Percentiles rank a stretch among this genome's conserved stretches.
Conservation (phyloP, 1,140 invertebrate species). For the Drosophila paulistorum region DNA sequence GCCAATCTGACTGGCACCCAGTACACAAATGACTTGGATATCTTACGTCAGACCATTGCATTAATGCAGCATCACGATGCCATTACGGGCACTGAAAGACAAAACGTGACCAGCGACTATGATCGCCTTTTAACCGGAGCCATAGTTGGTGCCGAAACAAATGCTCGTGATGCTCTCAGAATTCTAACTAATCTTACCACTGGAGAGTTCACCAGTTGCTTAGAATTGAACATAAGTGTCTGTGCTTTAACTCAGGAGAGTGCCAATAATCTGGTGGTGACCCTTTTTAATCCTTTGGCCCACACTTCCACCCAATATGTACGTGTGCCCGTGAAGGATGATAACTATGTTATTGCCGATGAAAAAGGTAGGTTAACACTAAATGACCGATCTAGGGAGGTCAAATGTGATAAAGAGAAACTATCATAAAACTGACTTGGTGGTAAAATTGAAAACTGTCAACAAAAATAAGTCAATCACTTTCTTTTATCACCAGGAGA, state of each 20-base stretch:
- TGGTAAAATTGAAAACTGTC: too few species aligned
- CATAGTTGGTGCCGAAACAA: slow-evolving; percentile 48
- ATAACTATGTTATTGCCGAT: slow-evolving; percentile 87
- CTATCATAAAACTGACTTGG: too few species aligned
- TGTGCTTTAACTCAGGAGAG: slow-evolving; percentile 82
- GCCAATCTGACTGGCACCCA: slow-evolving; percentile 49
- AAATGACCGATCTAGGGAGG: too few species aligned
- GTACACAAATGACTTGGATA: slow-evolving; percentile 66
- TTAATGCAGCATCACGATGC: slow-evolving; percentile 97
- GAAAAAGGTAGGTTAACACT: slow-evolving; percentile 77
- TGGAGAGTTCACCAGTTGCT: slow-evolving; percentile 85
- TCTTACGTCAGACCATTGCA: slow-evolving; percentile 85
- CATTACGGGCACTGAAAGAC: slow-evolving; percentile 95
- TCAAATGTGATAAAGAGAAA: too few species aligned
- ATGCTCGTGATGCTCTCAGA: slow-evolving; percentile 61
- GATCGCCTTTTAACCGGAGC: slow-evolving; percentile 74
- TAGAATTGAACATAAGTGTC: slow-evolving; percentile 86
- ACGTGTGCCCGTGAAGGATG: slow-evolving; percentile 88
- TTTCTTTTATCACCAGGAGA: too few species aligned
- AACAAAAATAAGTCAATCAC: too few species aligned
- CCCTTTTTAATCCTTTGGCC: slow-evolving; percentile 92
- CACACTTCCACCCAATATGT: slow-evolving; percentile 87
- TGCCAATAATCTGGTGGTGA: slow-evolving; percentile 87
- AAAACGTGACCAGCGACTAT: slow-evolving; percentile 95
- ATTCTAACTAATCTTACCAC: slow-evolving; percentile 83